Conservation (phyloP, 2,797 vertebrate genomes). For the Lagodon rhomboides region DNA sequence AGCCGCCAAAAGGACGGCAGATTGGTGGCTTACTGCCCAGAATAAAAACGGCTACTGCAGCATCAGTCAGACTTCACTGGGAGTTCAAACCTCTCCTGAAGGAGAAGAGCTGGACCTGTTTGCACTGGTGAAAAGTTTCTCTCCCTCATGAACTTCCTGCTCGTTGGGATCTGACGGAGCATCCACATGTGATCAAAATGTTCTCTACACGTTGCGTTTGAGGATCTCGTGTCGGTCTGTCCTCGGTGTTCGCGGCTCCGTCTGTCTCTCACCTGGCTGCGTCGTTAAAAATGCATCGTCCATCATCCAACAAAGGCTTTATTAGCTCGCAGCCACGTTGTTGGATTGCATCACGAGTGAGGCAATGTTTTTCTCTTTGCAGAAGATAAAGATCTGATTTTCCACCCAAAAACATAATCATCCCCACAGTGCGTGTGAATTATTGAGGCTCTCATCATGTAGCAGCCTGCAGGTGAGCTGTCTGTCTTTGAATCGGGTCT, state of each 20-base stretch:
- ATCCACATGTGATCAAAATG: neutral
- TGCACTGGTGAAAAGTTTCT: neutral
- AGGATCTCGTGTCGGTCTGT: neutral
- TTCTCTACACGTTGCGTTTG: neutral
- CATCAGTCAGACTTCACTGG: too few species aligned
- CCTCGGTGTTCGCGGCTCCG: neutral
- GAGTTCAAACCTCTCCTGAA: too few species aligned
- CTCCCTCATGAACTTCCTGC: neutral
- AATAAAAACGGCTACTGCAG: too few species aligned
- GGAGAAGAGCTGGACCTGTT: too few species aligned
- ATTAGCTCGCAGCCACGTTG: slow-evolving; percentile 16
- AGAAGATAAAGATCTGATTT: slow-evolving; percentile 40
- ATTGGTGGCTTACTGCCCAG: too few species aligned
- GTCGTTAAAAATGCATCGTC: slow-evolving; percentile 33
- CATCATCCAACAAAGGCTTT: slow-evolving; percentile 21
- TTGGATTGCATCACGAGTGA: slow-evolving; percentile 45
- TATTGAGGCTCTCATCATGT: slow-evolving; percentile 39
- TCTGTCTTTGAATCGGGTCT: slow-evolving; percentile 20
- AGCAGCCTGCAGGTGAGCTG: slow-evolving; percentile 40
- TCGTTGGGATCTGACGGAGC: neutral
- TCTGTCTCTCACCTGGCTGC: neutral
- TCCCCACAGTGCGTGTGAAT: slow-evolving; percentile 20
- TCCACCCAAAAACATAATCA: slow-evolving; percentile 31
- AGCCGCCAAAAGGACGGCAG: too few species aligned
- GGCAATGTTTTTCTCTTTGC: slow-evolving; percentile 38